Base-by-base conservation (phyloP, 2,888 invertebrate genomes). In the Xylocampa areola region DNA sequence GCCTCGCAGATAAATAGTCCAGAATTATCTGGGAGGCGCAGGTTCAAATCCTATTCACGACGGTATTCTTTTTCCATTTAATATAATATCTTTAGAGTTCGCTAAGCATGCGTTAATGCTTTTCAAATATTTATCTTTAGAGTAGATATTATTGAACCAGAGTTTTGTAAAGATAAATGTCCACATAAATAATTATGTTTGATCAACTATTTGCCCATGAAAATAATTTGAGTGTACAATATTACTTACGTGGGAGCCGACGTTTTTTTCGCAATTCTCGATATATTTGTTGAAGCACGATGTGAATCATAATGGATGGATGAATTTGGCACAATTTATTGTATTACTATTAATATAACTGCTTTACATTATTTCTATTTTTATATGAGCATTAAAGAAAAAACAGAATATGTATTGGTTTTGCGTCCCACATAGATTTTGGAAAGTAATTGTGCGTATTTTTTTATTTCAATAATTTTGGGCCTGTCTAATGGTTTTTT, bases 251-350 rank as follows among this genome's bases (percentile, higher is more conserved):
- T 11, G 37, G 27, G 10, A 23, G 35, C 41, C 2, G 16, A 33
- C 10, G 32, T 21, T 39, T 47, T 43, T 21, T 35, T 29, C 4
- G 10, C 33, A 63, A 41, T 23, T 10, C 7, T 1, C 0, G n/a
- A 14, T 29, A n/a, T 52, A 35, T 52, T 64, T 44, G 30, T 19
- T 5, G 27, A 44, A 67, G 1, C 52, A 17, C 49, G 39, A 64
- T 51, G 37, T 33, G 37, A 5, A 25, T 17, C 10, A 11, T 27
- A 51, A 41, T 25, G 7, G 16, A 39, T 51, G 8, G 41, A 35
- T 66, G n/a, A n/a, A n/a, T 16, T 55, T 48, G 39, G 33, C 39
- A 65, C 19, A 35, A 55, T 48, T 44, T 44, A 30, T 30, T 13
- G 39, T 35, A 44, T 65, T 62, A 11, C 45, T 8, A 17, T 33